Conservation (phyloP, 2,113 vertebrate genomes). For the Sander vitreus region DNA sequence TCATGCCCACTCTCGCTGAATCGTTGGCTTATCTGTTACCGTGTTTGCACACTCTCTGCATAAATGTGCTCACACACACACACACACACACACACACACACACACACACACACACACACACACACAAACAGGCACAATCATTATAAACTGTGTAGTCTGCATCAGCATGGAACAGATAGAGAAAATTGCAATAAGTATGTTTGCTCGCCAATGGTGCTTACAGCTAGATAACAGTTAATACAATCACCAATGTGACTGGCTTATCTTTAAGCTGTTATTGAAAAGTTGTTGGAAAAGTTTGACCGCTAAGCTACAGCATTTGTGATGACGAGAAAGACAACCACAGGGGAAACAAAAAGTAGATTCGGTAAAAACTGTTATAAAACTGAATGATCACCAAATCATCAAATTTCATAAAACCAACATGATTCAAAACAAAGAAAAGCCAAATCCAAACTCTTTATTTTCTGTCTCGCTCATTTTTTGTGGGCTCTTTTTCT, state of each 20-base stretch:
- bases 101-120: slow-evolving; percentile 14
- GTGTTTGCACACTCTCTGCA: slow-evolving; percentile 71
- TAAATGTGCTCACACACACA: slow-evolving; percentile 47
- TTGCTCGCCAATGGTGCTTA: slow-evolving; percentile 67
- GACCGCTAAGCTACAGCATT: slow-evolving; percentile 18
- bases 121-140: slow-evolving; percentile 41
- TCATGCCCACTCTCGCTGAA: slow-evolving; percentile 57
- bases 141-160: slow-evolving; percentile 56
- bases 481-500: slow-evolving; percentile 14
- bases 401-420: not conserved
- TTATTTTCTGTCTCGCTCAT: not conserved
- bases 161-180: slow-evolving; percentile 69
- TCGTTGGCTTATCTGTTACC: slow-evolving; percentile 59
- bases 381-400: not conserved
- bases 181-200: slow-evolving; percentile 69
- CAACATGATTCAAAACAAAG: not conserved
- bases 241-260: slow-evolving; percentile 52
- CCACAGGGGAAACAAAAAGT: not conserved
- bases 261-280: slow-evolving; percentile 67
- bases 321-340: slow-evolving; percentile 17
- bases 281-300: slow-evolving; percentile 72
- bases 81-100: slow-evolving; percentile 32
- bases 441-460: slow-evolving; percentile 10
- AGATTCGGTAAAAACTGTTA: not conserved
- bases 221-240: slow-evolving; percentile 73